Base-by-base conservation (phyloP, 2,888 invertebrate species). In the Agonopterix arenella region DNA sequence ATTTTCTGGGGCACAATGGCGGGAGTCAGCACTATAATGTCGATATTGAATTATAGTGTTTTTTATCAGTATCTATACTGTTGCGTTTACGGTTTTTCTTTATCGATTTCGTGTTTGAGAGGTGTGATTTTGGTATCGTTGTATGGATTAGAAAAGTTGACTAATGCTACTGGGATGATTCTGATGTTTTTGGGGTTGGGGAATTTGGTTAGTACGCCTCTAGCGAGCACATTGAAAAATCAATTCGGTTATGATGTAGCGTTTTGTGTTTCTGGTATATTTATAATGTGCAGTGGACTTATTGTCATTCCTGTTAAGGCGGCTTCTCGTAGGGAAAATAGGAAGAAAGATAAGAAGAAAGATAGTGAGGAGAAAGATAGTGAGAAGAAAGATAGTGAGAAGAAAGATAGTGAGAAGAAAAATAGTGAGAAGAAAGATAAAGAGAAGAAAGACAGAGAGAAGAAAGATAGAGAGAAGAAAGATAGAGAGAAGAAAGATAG, bases 131-230 rank as follows among this genome's bases (percentile, higher is more conserved):
- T 88, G 50, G 85, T 86, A n/a, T 60, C 76, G 44, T 67, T 84
- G 41, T 88, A 77, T 55, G 86, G 86, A 4, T 71, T 88, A 58
- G 82, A 86, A 47, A 80, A 76, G 56, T 73, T 88, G 61, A 88
- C 88, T 11, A 88, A 85, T 63, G 82, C 76, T 28, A 85, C 83
- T 18, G 88, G 88, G 7, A 70, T 88, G 58, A 58, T 85, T 57
- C 59, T 88, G 58, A 52, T 84, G 56, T 84, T 83, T 68, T 77
- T 82, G 70, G 88, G 88, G 13, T 11, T 84, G 50, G 88, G 80
- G 28, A 76, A 74, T 59, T 66, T 84, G 58, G n/a, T 84, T 37
- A 75, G 86, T 58, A 80, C 85, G 9, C 88, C 88, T 16, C 42
- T 76, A 45, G 81, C 84, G 43, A 77, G 80, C 49, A n/a, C 72